phyloP scores from a whole-genome alignment of 2,797 vertebrate species.

The Rousettus madagascariensis region DNA sequence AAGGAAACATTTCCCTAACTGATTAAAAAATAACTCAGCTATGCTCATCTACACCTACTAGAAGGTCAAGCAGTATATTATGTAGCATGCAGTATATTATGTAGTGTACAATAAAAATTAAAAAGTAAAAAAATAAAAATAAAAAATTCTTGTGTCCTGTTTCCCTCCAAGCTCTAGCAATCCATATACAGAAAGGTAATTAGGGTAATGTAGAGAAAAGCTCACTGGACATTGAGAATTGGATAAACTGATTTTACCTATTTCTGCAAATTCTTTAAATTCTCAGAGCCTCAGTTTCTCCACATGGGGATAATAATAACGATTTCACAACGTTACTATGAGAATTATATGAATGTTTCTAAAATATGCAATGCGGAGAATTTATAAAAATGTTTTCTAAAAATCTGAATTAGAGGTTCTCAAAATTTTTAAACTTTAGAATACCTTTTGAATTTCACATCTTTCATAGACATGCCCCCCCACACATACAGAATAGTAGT shows the following conservation, averaged over 20 bases:
- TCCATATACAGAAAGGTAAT: neutral
- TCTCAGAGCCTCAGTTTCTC: neutral
- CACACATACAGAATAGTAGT: neutral
- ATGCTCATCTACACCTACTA: neutral
- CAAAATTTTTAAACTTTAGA: conserved; percentile 26
- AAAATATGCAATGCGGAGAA: neutral
- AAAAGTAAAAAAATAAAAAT: neutral
- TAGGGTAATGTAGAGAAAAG: neutral
- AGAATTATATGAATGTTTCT: neutral
- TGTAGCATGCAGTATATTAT: neutral
- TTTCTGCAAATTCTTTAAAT: conserved; percentile 35
- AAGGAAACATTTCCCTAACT: neutral
- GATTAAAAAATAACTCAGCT: neutral
- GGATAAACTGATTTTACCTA: neutral
- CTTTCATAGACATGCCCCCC: neutral
- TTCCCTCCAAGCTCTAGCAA: neutral
- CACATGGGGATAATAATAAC: neutral
- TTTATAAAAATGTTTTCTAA: neutral
- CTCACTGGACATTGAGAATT: neutral
- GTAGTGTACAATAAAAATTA: neutral
- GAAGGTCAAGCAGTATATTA: neutral
- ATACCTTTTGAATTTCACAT: neutral
- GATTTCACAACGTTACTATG: neutral
- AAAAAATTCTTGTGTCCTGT: neutral
- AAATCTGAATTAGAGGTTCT: neutral